phyloP scores from a whole-genome alignment of 1,140 invertebrate genomes.

The Heliothis virescens region DNA sequence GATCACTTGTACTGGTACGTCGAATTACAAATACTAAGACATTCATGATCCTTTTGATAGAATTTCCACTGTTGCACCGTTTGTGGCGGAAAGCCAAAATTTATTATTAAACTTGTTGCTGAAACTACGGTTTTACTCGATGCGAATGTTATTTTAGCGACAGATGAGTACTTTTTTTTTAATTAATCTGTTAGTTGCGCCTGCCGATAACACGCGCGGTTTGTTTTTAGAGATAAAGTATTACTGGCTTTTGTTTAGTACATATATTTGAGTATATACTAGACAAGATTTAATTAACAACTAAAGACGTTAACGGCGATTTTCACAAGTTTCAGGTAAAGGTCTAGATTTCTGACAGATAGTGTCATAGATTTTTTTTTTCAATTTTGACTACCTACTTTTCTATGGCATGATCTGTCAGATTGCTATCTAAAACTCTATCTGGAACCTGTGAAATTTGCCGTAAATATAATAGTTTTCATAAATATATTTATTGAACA shows the following conservation, averaged over 20 bases:
- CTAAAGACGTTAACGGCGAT: no score
- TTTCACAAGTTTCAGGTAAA: no score
- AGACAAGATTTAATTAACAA: background rate
- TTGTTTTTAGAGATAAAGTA: slow-evolving; percentile 2
- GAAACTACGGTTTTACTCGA: slow-evolving; percentile 71
- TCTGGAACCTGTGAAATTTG: no score
- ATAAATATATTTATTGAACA: background rate
- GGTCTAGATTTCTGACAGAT: no score
- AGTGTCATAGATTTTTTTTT: no score
- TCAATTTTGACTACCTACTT: no score
- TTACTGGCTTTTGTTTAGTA: background rate
- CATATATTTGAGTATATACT: background rate
- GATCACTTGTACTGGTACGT: slow-evolving; percentile 41
- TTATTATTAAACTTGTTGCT: slow-evolving; percentile 70
- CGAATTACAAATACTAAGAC: background rate
- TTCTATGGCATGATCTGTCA: no score
- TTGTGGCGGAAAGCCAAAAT: slow-evolving; percentile 73
- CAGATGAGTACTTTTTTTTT: slow-evolving; percentile 35
- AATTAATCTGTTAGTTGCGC: slow-evolving; percentile 1
- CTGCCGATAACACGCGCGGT: background rate
- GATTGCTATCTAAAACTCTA: no score
- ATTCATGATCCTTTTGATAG: background rate
- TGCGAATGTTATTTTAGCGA: slow-evolving; percentile 67
- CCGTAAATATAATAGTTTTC: no score
- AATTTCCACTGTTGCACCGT: slow-evolving; percentile 35